Conservation (phyloP, 2,797 vertebrate species). For the Hydrolagus colliei region DNA sequence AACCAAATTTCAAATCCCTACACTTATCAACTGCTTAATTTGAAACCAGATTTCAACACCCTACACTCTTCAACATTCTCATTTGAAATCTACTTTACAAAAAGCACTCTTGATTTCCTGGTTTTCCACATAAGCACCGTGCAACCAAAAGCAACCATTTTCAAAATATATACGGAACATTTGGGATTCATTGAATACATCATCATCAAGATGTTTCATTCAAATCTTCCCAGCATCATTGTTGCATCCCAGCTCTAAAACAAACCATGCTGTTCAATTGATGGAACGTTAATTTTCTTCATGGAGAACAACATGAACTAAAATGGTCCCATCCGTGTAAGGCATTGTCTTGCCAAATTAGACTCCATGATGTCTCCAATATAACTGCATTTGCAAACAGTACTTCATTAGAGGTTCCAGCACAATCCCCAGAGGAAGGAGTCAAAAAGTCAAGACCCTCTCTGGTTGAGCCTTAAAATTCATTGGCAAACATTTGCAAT, state of each 20-base stretch:
- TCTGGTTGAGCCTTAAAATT: no score
- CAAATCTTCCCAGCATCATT: background rate
- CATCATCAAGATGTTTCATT: background rate
- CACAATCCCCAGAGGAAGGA: no score
- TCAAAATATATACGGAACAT: background rate
- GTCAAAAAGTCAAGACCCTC: no score
- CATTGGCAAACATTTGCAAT: no score
- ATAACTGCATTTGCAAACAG: background rate
- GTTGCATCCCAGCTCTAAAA: background rate
- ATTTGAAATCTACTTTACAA: no score
- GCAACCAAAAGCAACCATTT: background rate
- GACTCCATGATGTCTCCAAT: background rate
- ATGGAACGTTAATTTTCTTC: background rate
- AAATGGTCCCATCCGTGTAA: background rate
- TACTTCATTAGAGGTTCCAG: background rate
- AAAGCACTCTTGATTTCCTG: background rate
- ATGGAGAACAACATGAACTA: background rate
- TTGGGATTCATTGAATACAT: background rate
- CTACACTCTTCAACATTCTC: no score
- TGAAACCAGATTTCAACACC: background rate
- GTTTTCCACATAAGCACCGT: background rate
- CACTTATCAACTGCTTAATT: background rate
- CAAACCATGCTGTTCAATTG: background rate
- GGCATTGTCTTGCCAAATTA: background rate
- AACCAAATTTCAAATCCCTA: background rate